A percentile compares a stretch with the other conserved stretches of the same genome.
Conservation (phyloP, 2,888 invertebrate species). For the Serrognathus titanus region DNA sequence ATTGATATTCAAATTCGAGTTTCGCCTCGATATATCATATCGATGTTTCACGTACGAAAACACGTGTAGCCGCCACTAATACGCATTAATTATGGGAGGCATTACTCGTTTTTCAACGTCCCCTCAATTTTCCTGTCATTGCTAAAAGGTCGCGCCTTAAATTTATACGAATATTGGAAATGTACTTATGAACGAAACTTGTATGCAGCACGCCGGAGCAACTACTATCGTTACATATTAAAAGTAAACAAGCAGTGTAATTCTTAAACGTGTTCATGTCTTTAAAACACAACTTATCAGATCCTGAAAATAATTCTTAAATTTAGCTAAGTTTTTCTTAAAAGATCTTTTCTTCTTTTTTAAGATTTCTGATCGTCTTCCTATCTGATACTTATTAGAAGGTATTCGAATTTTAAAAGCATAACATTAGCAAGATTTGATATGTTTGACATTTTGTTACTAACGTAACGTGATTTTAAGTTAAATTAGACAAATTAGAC, state of each 20-base stretch:
- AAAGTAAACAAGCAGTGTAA: background rate
- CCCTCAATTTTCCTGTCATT: background rate
- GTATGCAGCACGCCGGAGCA: background rate
- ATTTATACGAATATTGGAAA: background rate
- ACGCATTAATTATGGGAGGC: background rate
- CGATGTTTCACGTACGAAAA: constrained; percentile 3
- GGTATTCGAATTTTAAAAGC: no score
- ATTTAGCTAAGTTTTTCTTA: no score
- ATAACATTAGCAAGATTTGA: no score
- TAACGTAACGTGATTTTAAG: no score
- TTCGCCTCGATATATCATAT: constrained; percentile 18
- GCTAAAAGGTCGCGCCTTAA: background rate
- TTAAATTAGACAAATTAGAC: no score
- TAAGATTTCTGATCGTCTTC: no score
- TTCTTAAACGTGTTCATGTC: no score
- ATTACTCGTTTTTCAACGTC: background rate
- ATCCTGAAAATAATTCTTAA: no score
- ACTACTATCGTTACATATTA: background rate
- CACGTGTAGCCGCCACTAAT: constrained; percentile 2
- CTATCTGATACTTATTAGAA: no score
- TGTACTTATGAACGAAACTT: background rate
- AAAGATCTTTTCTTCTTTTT: no score
- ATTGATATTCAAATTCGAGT: constrained; percentile 12
- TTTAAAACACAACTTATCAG: no score
- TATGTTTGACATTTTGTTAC: no score